A percentile compares a stretch with the other conserved stretches of the same genome.
Conservation (phyloP, 2,888 invertebrate genomes). For the Acleris literana region DNA sequence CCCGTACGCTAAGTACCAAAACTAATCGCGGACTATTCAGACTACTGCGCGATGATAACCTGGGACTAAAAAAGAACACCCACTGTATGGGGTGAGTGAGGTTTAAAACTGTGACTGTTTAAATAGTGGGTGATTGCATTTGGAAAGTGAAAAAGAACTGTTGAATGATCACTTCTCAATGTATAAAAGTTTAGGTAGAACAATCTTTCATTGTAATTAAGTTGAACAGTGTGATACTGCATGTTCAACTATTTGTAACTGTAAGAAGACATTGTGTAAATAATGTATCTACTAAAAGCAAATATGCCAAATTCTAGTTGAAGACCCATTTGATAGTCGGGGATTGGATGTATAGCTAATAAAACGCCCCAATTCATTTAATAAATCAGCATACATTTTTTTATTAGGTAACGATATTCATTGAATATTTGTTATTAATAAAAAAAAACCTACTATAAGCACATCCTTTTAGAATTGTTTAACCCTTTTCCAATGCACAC, state of each 20-base stretch:
- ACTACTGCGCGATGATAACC: not conserved
- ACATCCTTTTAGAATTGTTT: no score
- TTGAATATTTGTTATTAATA: no score
- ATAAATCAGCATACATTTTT: no score
- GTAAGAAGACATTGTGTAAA: not conserved
- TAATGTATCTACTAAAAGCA: conserved; percentile 54
- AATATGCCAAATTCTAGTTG: conserved; percentile 70
- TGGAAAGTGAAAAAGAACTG: conserved; percentile 1
- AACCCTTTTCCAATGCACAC: no score
- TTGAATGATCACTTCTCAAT: not conserved
- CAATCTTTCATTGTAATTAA: not conserved
- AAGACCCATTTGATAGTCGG: conserved; percentile 46
- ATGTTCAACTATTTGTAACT: not conserved
- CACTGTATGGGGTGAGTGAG: no score
- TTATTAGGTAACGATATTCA: no score
- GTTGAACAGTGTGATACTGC: not conserved
- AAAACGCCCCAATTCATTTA: no score
- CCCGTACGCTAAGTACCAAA: conserved; percentile 77
- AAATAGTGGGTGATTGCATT: not conserved
- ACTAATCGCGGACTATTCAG: conserved; percentile 47
- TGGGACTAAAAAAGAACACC: no score
- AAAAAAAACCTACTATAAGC: no score
- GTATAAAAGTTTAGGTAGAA: not conserved
- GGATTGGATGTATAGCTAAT: conserved; percentile 10
- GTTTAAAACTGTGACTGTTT: no score